These are phyloP conservation scores for Myrmecophaga tridactyla DNA, from an alignment of 2,113 vertebrate species.

Conservation along the genomic window DNA sequence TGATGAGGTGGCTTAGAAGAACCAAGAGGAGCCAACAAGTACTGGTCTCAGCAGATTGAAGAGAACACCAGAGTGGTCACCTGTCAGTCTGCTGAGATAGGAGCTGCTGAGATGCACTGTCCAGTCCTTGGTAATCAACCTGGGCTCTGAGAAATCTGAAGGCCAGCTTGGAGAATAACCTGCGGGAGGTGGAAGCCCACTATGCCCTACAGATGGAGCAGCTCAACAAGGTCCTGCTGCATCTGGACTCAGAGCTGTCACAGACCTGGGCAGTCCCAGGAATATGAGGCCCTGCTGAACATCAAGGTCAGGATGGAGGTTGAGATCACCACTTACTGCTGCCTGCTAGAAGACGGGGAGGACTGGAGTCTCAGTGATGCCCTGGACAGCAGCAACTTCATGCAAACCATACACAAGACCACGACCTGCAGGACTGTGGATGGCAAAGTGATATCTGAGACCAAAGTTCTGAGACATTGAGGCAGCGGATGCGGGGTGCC, in stretches of 20 bases:
- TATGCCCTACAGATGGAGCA: too few relatives aligned
- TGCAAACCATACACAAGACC: too few relatives aligned
- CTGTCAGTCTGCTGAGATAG: constrained; percentile 89
- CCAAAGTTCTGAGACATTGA: too few relatives aligned
- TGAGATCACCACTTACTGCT: constrained; percentile 91
- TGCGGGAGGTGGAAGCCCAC: too few relatives aligned
- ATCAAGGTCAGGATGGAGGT: constrained; percentile 94
- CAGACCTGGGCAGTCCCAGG: constrained; percentile 86
- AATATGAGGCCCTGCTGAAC: constrained; percentile 90
- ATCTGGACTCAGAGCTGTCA: constrained; percentile 88
- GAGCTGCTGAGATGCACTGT: constrained; percentile 83
- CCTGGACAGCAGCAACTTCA: too few relatives aligned
- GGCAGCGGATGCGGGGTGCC: too few relatives aligned
- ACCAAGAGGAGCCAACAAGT: constrained; percentile 90
- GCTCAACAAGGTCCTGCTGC: constrained; percentile 81
- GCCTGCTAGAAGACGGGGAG: constrained; percentile 88
- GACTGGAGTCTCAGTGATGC: too few relatives aligned
- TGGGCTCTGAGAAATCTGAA: constrained; percentile 91
- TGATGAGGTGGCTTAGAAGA: constrained; percentile 89
- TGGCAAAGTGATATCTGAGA: too few relatives aligned
- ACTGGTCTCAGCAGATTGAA: too few relatives aligned
- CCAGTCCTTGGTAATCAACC: constrained; percentile 92
- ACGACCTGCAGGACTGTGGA: too few relatives aligned
- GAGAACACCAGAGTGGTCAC: too few relatives aligned
- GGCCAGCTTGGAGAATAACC: constrained; percentile 86